Evolutionary conservation across 2,797 vertebrate genomes (phyloP), one percentile per base, ranked within the genome.

Genomic region (Melanotaenia boesemani): DNA sequence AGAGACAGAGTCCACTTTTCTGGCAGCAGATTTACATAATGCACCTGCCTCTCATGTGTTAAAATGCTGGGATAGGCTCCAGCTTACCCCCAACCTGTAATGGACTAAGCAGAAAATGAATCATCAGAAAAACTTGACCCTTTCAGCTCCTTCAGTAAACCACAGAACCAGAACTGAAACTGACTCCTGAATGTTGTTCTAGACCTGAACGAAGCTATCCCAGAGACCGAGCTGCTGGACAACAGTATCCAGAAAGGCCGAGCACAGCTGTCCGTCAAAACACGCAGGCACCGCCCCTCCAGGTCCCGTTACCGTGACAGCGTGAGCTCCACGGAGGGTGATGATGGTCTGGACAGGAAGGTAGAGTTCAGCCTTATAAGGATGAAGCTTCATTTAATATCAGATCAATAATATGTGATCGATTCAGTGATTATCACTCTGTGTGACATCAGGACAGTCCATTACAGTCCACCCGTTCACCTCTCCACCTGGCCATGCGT

Each of bases 201-300:
- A 96, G 96, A 96, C 92, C 92, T 97, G 91, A 95, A 95, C 77
- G 94, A 95, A 89, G 96, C 94, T 18, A 92, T 97, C 84, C 96
- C 96, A 63, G 96, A 97, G 89, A 97, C 96, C 0, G 94, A 96
- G 80, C 95, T 96, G 66, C 90, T 97, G 89, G 96, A 97, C 83
- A 97, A 94, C 92, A 97, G 95, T 83, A 94, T 97, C 86, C 96
- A 97, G 90, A 97, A 97, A 87, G 95, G 96, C 68, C 93, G 96
- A 0, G 96, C 95, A 56, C 96, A 96, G 69, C 94, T 97, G 52
- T 94, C 96, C 5, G 92, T 95, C 88, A 96, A 95, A 78, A 82
- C 95, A 46, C 90, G 95, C 7, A 91, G 96, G 52, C 95, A 95
- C 13, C 93, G 96, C 6, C 96, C 96, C 0, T 97, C 96, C 3